Evolutionary conservation across 2,888 invertebrate genomes (phyloP).

Genomic region (Coelinius sp.): DNA sequence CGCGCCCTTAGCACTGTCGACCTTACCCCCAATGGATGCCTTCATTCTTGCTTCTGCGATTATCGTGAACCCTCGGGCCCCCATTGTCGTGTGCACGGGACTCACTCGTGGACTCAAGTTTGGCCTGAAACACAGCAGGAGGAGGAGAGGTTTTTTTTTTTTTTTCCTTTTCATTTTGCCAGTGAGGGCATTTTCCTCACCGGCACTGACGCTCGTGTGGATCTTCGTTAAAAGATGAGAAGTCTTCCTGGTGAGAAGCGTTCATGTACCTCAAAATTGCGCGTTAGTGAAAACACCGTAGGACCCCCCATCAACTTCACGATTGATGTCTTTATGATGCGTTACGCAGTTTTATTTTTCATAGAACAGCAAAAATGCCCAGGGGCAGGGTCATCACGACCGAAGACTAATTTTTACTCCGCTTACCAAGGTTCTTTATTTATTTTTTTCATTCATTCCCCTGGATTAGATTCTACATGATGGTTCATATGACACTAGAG

Average conservation of each 20-base stretch:
- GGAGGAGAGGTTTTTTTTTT: background rate
- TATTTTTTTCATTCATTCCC: background rate
- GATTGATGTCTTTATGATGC: slow-evolving; percentile 38
- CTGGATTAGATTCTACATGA: background rate
- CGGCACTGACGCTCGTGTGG: slow-evolving; percentile 21
- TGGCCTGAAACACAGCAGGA: slow-evolving; percentile 21
- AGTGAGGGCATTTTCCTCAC: slow-evolving; percentile 4
- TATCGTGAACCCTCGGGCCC: slow-evolving; percentile 47
- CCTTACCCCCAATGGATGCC: slow-evolving; percentile 39
- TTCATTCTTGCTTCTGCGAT: slow-evolving; percentile 49
- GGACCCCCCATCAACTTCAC: background rate
- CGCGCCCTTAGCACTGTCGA: slow-evolving; percentile 40
- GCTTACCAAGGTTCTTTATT: background rate
- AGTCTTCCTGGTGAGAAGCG: slow-evolving; percentile 53
- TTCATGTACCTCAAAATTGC: slow-evolving; percentile 65
- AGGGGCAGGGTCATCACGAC: slow-evolving; percentile 14
- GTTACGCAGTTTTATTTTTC: background rate
- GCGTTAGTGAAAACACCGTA: slow-evolving; percentile 54
- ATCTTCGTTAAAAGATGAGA: slow-evolving; percentile 37
- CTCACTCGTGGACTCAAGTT: slow-evolving; percentile 38
- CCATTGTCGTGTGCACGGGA: slow-evolving; percentile 43
- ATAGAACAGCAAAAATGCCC: background rate
- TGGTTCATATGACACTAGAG: slow-evolving; percentile 8
- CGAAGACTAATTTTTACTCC: background rate
- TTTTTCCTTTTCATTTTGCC: background rate